Percentiles rank a stretch among this genome's conserved stretches.
These are phyloP conservation scores for Troilus luridus DNA, from an alignment of 2,888 invertebrate species.

Conservation along the genomic window DNA sequence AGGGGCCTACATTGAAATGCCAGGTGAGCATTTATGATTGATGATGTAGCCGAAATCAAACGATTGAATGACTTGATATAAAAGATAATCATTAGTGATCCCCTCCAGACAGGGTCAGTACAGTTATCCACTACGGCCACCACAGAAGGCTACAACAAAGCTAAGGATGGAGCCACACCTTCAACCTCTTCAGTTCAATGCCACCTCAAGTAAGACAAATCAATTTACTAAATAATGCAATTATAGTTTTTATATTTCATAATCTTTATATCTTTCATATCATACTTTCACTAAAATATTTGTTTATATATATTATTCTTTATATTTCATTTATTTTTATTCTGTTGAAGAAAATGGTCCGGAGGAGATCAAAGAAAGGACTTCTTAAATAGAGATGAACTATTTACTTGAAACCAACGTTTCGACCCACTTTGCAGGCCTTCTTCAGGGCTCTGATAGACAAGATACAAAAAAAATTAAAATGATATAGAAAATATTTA, in stretches of 20 bases:
- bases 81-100: slow-evolving; percentile 43
- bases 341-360: too few species aligned
- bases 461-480: not conserved
- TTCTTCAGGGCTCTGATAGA: too few species aligned
- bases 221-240: not conserved
- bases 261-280: too few species aligned
- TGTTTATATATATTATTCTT: too few species aligned
- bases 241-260: not conserved
- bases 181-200: not conserved
- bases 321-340: too few species aligned
- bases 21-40: slow-evolving; percentile 42
- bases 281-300: too few species aligned
- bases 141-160: not conserved
- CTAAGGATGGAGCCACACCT: slow-evolving; percentile 37
- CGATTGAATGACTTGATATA: slow-evolving; percentile 51
- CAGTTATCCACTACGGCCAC: not conserved
- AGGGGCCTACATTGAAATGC: not conserved
- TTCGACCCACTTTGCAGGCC: too few species aligned
- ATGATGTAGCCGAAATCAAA: slow-evolving; percentile 32
- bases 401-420: too few species aligned
- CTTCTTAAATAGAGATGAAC: too few species aligned
- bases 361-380: too few species aligned
- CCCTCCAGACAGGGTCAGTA: not conserved
- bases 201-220: not conserved
- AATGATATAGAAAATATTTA: not conserved